Evolutionary conservation across 1,140 invertebrate species (phyloP), one percentile per base, ranked within the genome.

Genomic region (Drosophila navojoa): DNA sequence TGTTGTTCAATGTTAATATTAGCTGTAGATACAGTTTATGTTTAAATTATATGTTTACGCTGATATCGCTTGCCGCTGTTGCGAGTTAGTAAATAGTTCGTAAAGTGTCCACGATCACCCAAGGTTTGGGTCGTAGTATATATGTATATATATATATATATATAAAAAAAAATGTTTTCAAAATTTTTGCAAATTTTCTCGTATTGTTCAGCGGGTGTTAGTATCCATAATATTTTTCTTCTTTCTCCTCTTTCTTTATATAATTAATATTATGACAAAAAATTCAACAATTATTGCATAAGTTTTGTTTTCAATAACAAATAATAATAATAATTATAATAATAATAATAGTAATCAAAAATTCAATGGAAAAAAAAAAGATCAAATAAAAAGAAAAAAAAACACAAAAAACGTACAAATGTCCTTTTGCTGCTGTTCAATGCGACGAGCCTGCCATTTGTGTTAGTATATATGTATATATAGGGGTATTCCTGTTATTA

Each of bases 271-370:
- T 82, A 87, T 82, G 76, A 89, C 74, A 74, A 87, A 87, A 81
- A 80, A 80, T 67, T 84, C 79, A 87, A 87, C 82, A 87, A 87
- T 87, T 82, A 87, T 78, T 87, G 81, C 75, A 87, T 81, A 86
- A 86, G 67, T 78, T 78, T 81, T 38, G 35, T 11, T 85, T 78
- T 77, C 71, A 80, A 86, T 81, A 86, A 86, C 81, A 86, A 86
- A 86, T 78, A 84, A 82, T 85, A 79, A 84, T 85, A 81, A 78
- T 84, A 73, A 63, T 77, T 64, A 69, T 74, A 55, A 69, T 69
- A 66, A 75, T 64, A 76, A 72, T 72, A 64, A 71, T 50, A 80
- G 72, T 81, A 85, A 62, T 75, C 79, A 47, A 68, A 66, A 73
- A 74, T 29, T 13, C 5, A 45, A 38, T 50, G 22, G 62, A 61